phyloP scores from a whole-genome alignment of 2,888 invertebrate species.

The Sicus ferrugineus region DNA sequence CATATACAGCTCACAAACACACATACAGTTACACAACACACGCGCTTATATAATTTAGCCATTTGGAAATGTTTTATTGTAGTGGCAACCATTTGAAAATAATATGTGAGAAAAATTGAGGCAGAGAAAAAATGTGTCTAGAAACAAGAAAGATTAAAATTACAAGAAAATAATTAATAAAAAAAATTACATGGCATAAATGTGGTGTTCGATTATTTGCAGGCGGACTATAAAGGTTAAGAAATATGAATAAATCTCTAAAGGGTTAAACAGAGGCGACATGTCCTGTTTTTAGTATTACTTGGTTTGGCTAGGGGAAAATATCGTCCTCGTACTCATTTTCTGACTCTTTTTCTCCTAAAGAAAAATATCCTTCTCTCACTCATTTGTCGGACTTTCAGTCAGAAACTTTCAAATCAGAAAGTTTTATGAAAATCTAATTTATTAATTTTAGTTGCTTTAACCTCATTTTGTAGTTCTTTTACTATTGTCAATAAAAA shows the following conservation, averaged over 20 bases:
- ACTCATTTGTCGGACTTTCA: too few relatives aligned
- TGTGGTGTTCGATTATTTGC: background rate
- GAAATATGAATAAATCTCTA: background rate
- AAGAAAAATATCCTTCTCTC: too few relatives aligned
- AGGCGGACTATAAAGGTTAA: background rate
- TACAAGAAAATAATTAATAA: slow-evolving; percentile 36
- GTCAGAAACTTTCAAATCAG: too few relatives aligned
- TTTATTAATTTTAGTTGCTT: too few relatives aligned
- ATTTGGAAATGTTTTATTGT: slow-evolving; percentile 32
- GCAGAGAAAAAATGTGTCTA: slow-evolving; percentile 12
- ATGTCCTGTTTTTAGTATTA: too few relatives aligned
- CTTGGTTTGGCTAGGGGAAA: too few relatives aligned
- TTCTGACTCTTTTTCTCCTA: too few relatives aligned
- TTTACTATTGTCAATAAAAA: too few relatives aligned
- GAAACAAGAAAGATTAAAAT: slow-evolving; percentile 34
- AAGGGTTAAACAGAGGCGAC: too few relatives aligned
- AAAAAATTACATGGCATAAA: slow-evolving; percentile 32
- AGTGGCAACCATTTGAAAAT: slow-evolving; percentile 29
- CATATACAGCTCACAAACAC: slow-evolving; percentile 32
- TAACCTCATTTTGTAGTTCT: too few relatives aligned
- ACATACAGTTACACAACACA: slow-evolving; percentile 13
- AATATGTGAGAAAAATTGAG: background rate
- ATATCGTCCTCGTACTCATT: too few relatives aligned
- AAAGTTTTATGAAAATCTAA: too few relatives aligned
- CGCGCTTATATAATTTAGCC: slow-evolving; percentile 17